Base-by-base conservation (phyloP, 2,113 vertebrate genomes). In the Sinocyclocheilus grahami region DNA sequence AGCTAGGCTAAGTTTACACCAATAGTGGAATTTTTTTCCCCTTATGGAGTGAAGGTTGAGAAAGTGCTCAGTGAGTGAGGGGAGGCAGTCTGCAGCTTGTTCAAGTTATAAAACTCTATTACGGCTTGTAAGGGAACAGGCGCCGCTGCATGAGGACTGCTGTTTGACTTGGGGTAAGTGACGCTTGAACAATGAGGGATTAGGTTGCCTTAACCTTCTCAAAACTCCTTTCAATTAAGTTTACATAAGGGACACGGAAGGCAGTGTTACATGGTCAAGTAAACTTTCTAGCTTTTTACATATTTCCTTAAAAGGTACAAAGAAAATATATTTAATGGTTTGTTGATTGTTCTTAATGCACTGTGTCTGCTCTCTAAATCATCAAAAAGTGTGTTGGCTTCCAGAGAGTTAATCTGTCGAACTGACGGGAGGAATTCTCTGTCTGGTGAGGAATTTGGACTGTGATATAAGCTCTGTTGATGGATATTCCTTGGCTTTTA, bases 1-100 rank as follows among this genome's bases (percentile, higher is more conserved):
- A 46, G 87, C 92, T 92, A 90, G 58, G 87, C 92, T 89, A 90
- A 93, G 91, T 92, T 94, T 91, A 94, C 92, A 91, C 92, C 92
- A 94, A 91, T 93, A 93, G 92, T 93, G 90, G 89, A 92, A 91
- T 91, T 53, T 92, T 72, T 90, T 92, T 91, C 83, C 90, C 89
- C 88, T 90, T 91, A 89, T 90, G 91, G 91, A 90, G 89, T 90
- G 91, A 91, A 86, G 90, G 89, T 92, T 93, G 93, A 91, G 93
- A 91, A 88, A 89, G 89, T 71, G 79, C 27, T 74, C 42, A 20
- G 93, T 87, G 85, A 85, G 88, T 85, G 91, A 86, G 93, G 27
- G 88, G 90, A 90, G 90, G 37, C 7, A 87, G 55, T 55, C 78
- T 85, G 69, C 89, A 87, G 90, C 76, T 77, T 85, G 88, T 85